phyloP scores from a whole-genome alignment of 2,888 invertebrate species.

The Hyppa rectilinea region DNA sequence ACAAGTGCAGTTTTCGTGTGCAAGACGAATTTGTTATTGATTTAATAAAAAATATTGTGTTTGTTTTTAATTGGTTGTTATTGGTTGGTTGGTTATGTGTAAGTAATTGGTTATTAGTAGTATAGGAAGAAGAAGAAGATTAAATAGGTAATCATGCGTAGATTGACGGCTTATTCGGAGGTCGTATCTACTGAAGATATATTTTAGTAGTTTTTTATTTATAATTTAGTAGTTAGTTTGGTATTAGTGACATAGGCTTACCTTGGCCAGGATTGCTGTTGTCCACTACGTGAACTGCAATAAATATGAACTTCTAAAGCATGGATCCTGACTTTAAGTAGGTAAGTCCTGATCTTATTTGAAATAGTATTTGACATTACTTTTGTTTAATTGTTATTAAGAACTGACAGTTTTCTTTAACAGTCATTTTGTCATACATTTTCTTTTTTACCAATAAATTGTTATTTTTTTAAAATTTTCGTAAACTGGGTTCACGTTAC shows the following conservation, averaged over 20 bases:
- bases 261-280: conserved; percentile 52
- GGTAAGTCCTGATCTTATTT: not conserved
- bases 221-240: not conserved
- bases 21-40: not conserved
- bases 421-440: no score
- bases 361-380: not conserved
- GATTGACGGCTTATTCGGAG: not conserved
- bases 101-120: no score
- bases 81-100: no score
- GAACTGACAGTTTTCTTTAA: not conserved
- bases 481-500: no score
- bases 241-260: conserved; percentile 10
- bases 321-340: not conserved
- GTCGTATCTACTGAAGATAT: no score
- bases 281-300: conserved; percentile 66
- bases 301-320: conserved; percentile 15
- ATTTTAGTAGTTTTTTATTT: not conserved
- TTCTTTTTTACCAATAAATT: not conserved
- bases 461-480: not conserved
- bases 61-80: no score
- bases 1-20: not conserved
- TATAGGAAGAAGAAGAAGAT: no score
- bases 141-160: not conserved
- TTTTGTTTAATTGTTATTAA: not conserved
- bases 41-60: no score